These are phyloP conservation scores for Tiphia femorata DNA, from an alignment of 2,888 invertebrate species.

Conservation along the genomic window DNA sequence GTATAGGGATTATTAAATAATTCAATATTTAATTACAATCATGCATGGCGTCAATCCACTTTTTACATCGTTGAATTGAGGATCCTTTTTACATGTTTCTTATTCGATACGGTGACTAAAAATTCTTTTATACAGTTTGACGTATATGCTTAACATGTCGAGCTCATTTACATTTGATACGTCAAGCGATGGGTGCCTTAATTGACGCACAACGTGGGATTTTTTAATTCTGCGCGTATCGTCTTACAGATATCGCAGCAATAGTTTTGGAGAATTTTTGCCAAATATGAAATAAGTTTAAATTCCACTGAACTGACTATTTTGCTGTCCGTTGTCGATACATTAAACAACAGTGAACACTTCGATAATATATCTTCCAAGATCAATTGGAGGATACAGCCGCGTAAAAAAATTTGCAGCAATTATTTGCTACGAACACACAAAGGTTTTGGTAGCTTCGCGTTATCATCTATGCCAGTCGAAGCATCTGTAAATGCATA, in stretches of 20 bases:
- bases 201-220: conserved; percentile 19
- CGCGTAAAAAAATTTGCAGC: conserved; percentile 53
- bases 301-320: conserved; percentile 38
- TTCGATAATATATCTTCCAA: conserved; percentile 54
- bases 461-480: conserved; percentile 35
- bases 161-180: conserved; percentile 24
- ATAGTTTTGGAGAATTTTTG: conserved; percentile 34
- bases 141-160: conserved; percentile 18
- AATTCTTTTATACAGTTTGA: conserved; percentile 35
- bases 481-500: conserved; percentile 32
- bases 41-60: conserved; percentile 42
- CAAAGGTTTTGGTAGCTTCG: conserved; percentile 54
- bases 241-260: conserved; percentile 45
- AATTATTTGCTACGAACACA: conserved; percentile 59
- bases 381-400: conserved; percentile 47
- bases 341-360: conserved; percentile 60
- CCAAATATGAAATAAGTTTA: conserved; percentile 26
- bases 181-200: conserved; percentile 3
- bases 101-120: conserved; percentile 39
- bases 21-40: conserved; percentile 60
- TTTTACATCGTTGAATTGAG: conserved; percentile 43
- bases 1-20: conserved; percentile 59
- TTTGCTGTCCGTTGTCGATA: conserved; percentile 47
- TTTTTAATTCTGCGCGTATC: conserved; percentile 27
- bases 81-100: conserved; percentile 32